Evolutionary conservation across 2,113 vertebrate species (phyloP).

Genomic region (Oreochromis aureus): DNA sequence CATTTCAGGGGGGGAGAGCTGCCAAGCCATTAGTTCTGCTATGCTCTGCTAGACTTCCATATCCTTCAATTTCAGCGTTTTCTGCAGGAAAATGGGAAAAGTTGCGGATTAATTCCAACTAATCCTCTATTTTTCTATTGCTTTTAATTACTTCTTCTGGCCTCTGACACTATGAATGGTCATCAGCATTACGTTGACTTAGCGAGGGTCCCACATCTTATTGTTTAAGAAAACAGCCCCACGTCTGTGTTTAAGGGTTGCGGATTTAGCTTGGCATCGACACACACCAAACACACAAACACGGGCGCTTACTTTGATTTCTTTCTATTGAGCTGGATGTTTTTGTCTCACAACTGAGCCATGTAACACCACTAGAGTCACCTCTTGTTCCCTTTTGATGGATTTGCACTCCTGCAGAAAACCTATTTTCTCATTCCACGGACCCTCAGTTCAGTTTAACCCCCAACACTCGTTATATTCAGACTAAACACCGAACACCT

Average conservation of each 20-base stretch:
- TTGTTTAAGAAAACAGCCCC: slow-evolving; percentile 1
- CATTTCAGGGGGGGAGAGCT: slow-evolving; percentile 38
- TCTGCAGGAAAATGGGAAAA: slow-evolving; percentile 57
- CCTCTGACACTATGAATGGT: slow-evolving; percentile 51
- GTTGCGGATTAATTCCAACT: slow-evolving; percentile 62
- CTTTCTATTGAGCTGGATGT: background rate
- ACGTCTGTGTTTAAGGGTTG: background rate
- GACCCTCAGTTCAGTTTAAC: slow-evolving; percentile 1
- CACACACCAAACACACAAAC: background rate
- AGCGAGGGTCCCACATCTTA: background rate
- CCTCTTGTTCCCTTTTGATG: slow-evolving; percentile 12
- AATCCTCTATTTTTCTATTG: slow-evolving; percentile 58
- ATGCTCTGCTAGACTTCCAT: slow-evolving; percentile 55
- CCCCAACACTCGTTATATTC: slow-evolving; percentile 10
- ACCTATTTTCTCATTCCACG: slow-evolving; percentile 1
- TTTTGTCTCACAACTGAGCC: slow-evolving; percentile 18
- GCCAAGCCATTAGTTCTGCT: slow-evolving; percentile 63
- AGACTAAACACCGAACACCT: background rate
- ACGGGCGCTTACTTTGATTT: background rate
- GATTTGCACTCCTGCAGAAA: slow-evolving; percentile 4
- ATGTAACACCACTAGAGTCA: background rate
- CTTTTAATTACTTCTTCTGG: slow-evolving; percentile 63
- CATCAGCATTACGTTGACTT: slow-evolving; percentile 41
- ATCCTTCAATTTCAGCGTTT: slow-evolving; percentile 54
- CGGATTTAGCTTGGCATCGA: background rate